Conservation (phyloP, 2,113 vertebrate genomes). For the Toxotes chatareus region DNA sequence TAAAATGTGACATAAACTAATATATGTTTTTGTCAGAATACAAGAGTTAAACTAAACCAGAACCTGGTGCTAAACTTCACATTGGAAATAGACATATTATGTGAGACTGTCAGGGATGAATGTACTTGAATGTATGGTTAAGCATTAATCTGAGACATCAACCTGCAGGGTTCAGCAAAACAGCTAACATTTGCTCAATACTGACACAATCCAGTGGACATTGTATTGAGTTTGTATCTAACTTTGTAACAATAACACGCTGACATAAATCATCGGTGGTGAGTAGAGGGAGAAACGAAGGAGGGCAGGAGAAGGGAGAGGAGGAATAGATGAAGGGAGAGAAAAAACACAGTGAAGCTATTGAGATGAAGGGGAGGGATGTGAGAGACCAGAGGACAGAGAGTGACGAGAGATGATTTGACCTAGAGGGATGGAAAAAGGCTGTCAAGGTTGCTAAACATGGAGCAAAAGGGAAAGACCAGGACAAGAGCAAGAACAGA, state of each 20-base stretch:
- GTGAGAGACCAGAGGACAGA: constrained; percentile 31
- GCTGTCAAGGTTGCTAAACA: constrained; percentile 70
- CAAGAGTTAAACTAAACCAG: neutral
- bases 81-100: neutral
- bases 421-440: constrained; percentile 62
- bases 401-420: constrained; percentile 55
- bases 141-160: constrained; percentile 10
- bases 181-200: neutral
- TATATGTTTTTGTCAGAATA: neutral
- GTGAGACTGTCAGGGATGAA: neutral
- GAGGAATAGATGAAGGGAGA: neutral
- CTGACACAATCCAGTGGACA: constrained; percentile 4
- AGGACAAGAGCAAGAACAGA: constrained; percentile 50
- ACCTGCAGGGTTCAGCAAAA: neutral
- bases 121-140: neutral
- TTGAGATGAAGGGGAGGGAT: constrained; percentile 23
- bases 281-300: constrained; percentile 1
- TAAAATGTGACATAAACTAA: neutral
- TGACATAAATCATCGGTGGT: constrained; percentile 13
- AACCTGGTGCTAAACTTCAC: neutral
- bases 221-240: constrained; percentile 17
- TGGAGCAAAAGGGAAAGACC: constrained; percentile 55
- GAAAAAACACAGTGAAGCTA: constrained; percentile 5
- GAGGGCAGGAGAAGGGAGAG: constrained; percentile 5
- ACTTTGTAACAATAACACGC: constrained; percentile 10